These are phyloP conservation scores for Prionailurus viverrinus DNA, from an alignment of 2,113 vertebrate species.

Conservation along the genomic window DNA sequence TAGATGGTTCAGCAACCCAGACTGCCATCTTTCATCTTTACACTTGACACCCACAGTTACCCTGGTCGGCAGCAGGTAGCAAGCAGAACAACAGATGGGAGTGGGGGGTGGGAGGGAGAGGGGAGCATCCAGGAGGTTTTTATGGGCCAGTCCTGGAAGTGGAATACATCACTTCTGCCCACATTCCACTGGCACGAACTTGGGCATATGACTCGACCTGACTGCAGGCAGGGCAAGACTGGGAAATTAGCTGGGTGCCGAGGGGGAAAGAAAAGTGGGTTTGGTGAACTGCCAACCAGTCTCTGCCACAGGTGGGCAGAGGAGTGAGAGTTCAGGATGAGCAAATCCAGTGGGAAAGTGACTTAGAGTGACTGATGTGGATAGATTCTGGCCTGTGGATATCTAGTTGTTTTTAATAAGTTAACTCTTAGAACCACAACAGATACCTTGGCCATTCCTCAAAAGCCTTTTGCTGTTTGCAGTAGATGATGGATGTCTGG, in stretches of 20 bases:
- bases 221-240: constrained; percentile 38
- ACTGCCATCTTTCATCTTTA: not conserved
- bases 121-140: not conserved
- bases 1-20: not conserved
- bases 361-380: not conserved
- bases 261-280: constrained; percentile 8
- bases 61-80: not conserved
- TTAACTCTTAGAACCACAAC: constrained; percentile 46
- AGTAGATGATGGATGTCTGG: constrained; percentile 95
- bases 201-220: not conserved
- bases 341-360: not conserved
- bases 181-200: not conserved
- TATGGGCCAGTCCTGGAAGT: not conserved
- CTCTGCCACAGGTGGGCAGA: not conserved
- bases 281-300: constrained; percentile 16
- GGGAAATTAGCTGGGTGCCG: not conserved
- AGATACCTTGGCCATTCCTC: constrained; percentile 40
- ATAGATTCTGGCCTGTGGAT: constrained; percentile 28
- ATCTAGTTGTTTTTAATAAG: constrained; percentile 58
- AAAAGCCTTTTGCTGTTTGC: constrained; percentile 78
- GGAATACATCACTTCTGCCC: not conserved
- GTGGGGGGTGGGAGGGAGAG: no score
- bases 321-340: not conserved
- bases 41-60: not conserved
- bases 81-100: not conserved